These are phyloP conservation scores for Mastomys natalensis DNA, from an alignment of 2,113 vertebrate genomes.

Conservation along the genomic window DNA sequence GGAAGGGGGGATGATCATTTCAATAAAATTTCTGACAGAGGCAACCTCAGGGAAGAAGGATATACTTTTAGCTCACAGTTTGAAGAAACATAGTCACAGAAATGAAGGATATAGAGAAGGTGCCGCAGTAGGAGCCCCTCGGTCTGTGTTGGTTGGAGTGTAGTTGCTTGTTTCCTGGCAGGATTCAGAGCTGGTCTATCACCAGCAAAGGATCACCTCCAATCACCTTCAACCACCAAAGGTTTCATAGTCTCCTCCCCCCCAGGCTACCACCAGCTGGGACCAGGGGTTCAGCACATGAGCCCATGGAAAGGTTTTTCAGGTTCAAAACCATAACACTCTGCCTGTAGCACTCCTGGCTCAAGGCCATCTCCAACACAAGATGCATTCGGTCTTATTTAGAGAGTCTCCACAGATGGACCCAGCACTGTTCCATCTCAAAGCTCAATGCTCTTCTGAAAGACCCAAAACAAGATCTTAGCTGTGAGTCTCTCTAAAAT, in stretches of 20 bases:
- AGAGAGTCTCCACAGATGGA: not conserved
- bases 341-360: not conserved
- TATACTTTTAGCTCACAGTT: not conserved
- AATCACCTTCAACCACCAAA: not conserved
- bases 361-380: not conserved
- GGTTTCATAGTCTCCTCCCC: not conserved
- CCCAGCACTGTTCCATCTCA: not conserved
- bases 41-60: not conserved
- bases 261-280: not conserved
- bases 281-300: not conserved
- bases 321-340: not conserved
- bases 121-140: not conserved
- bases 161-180: too few species aligned
- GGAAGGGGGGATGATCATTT: too few species aligned
- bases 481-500: not conserved
- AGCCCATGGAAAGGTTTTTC: not conserved
- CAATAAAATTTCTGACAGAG: not conserved
- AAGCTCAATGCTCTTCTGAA: not conserved
- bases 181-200: not conserved
- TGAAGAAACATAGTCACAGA: not conserved
- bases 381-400: not conserved
- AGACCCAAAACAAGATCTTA: not conserved
- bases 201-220: not conserved
- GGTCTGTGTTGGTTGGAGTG: not conserved
- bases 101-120: too few species aligned